Evolutionary conservation across 1,140 invertebrate genomes (phyloP), one percentile per base, ranked within the genome.

Genomic region (Callitettix versicolor): DNA sequence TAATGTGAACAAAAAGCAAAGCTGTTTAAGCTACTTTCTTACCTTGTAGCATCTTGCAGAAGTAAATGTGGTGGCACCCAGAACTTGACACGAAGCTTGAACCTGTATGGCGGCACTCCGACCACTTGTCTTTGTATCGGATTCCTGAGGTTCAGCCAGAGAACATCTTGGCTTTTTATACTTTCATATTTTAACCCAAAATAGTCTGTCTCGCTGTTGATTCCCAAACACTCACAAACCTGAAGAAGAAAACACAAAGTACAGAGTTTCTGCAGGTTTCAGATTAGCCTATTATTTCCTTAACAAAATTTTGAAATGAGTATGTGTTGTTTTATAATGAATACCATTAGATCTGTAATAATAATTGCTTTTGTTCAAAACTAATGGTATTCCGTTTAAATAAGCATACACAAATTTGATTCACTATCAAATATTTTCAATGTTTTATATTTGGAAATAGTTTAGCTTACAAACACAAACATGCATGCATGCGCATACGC

Each of bases 1-100:
- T n/a, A n/a, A n/a, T n/a, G n/a, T n/a, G n/a, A n/a, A n/a, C n/a
- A n/a, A n/a, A n/a, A n/a, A n/a, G n/a, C n/a, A n/a, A n/a, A n/a
- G n/a, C n/a, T n/a, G n/a, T n/a, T n/a, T n/a, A n/a, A n/a, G 42
- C 42, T 44, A 20, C 56, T 41, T 41, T 56, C 62, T 69, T 72
- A 84, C 81, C 86, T 80, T 17, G 87, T 91, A 14, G 81, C 79
- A 65, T 89, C 85, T 69, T 91, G 87, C 40, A 89, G 77, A 47
- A 94, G 76, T 54, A 83, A 77, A 73, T 92, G 88, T 11, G 89
- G 89, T 1, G 87, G 86, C 36, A 93, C 88, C 85, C 87, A 92
- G 74, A 92, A 92, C 68, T 93, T 92, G 20, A 88, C 79, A 73
- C 86, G 64, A 69, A 82, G 60, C 73, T 74, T 65, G 73, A 86